Evolutionary conservation across 2,113 vertebrate species (phyloP), one percentile per base, ranked within the genome.

Genomic region (Columba janthina): DNA sequence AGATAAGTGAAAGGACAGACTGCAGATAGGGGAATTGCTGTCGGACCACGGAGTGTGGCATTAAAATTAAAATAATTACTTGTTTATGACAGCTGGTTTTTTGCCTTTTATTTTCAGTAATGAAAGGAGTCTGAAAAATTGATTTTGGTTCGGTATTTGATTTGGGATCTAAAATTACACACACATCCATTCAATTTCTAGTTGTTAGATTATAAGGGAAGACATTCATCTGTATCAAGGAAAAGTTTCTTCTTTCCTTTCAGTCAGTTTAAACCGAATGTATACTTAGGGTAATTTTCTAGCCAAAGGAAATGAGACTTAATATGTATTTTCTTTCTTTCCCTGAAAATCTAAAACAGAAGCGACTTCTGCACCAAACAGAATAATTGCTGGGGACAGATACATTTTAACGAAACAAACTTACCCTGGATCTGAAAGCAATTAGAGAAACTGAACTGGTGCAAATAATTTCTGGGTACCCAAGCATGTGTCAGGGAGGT

Each of bases 261-360:
- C 29, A 94, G 76, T 67, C 70, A 79, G 15, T 92, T 97, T 91
- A 92, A 93, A 82, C 77, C 92, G 54, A 94, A 69, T 97, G 61
- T 94, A 53, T 96, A 88, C 64, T 94, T 96, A 74, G 53, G 50
- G 13, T 96, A 92, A 97, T 97, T 96, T 97, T 96, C 83, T 96
- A 92, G 94, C 87, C 76, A 72, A 88, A 93, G 76, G 71, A 96
- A 90, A 66, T 31, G 71, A 92, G 71, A 88, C 42, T 61, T 66
- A 88, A 56, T 54, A 70, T 69, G 15, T 77, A 51, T 88, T 92
- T 95, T 90, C 51, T 89, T 89, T 60, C 50, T 80, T 88, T 85
- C 57, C 40, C 34, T 64, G 58, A 69, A 97, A 96, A 93, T 96
- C 72, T 96, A 53, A 96, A 97, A 8, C 92, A 93, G 86, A 95